These are phyloP conservation scores for Clarias laeviceps DNA, from an alignment of 2,797 vertebrate genomes.

Conservation along the genomic window DNA sequence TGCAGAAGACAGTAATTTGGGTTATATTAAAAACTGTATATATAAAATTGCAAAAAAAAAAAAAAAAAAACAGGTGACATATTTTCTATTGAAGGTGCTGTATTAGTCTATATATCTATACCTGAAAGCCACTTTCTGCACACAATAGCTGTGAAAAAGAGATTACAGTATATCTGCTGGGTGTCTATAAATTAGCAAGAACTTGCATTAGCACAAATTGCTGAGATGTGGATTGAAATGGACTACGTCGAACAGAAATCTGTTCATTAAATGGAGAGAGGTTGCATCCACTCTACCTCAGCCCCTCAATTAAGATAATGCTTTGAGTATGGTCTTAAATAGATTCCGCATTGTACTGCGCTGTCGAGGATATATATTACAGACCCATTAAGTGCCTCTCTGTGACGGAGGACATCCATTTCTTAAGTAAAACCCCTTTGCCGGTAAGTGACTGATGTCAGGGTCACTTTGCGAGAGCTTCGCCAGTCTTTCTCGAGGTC, in stretches of 20 bases:
- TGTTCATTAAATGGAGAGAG: constrained; percentile 59
- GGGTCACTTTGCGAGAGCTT: constrained; percentile 52
- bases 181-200: constrained; percentile 52
- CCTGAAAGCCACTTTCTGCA: constrained; percentile 44
- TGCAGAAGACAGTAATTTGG: not conserved
- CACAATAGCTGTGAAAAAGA: constrained; percentile 76
- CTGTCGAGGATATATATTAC: constrained; percentile 57
- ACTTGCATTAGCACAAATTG: constrained; percentile 50
- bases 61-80: not conserved
- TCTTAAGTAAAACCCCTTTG: constrained; percentile 54
- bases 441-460: constrained; percentile 56
- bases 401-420: constrained; percentile 54
- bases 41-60: not conserved
- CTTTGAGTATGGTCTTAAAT: constrained; percentile 59
- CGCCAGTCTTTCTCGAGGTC: constrained; percentile 40
- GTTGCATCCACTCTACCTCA: constrained; percentile 52
- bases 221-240: constrained; percentile 45
- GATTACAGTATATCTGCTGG: constrained; percentile 75
- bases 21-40: not conserved
- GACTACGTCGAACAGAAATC: constrained; percentile 49
- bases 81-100: not conserved
- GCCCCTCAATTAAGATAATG: constrained; percentile 61
- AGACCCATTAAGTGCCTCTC: constrained; percentile 54
- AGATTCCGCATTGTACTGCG: constrained; percentile 49
- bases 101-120: not conserved